phyloP scores from a whole-genome alignment of 2,888 invertebrate genomes.

The Girardia tigrina region DNA sequence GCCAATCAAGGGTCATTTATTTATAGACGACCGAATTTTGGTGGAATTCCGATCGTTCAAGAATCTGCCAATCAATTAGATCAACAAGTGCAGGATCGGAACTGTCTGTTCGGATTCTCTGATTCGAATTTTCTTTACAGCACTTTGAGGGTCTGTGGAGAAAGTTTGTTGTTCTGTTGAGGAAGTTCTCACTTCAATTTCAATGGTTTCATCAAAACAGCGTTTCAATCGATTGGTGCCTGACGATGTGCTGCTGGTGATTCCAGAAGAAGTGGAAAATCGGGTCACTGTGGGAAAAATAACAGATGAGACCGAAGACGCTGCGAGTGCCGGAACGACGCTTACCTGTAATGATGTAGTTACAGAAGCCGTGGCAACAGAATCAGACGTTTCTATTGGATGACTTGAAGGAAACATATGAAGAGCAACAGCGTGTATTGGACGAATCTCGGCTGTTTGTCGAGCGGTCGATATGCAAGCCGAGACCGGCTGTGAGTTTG shows the following conservation, averaged over 20 bases:
- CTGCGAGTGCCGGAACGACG: background rate
- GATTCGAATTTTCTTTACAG: background rate
- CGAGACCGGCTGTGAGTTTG: background rate
- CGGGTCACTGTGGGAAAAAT: background rate
- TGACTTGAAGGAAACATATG: background rate
- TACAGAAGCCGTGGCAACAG: background rate
- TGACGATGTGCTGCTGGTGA: background rate
- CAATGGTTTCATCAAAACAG: background rate
- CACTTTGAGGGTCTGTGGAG: background rate
- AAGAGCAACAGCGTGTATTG: constrained; percentile 34
- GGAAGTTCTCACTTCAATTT: background rate
- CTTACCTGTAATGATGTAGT: background rate
- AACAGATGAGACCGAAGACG: background rate
- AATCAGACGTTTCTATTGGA: background rate
- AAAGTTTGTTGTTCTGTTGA: background rate
- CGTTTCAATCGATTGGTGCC: background rate
- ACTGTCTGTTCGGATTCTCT: background rate
- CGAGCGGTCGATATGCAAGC: background rate
- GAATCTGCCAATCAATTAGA: too few relatives aligned
- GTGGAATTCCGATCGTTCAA: too few relatives aligned
- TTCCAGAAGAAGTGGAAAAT: too few relatives aligned
- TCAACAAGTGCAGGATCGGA: too few relatives aligned
- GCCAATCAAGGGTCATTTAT: too few relatives aligned
- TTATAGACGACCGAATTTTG: too few relatives aligned
- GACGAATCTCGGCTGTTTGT: constrained; percentile 35